Evolutionary conservation across 2,888 invertebrate genomes (phyloP).

Genomic region (Julus scanicus): DNA sequence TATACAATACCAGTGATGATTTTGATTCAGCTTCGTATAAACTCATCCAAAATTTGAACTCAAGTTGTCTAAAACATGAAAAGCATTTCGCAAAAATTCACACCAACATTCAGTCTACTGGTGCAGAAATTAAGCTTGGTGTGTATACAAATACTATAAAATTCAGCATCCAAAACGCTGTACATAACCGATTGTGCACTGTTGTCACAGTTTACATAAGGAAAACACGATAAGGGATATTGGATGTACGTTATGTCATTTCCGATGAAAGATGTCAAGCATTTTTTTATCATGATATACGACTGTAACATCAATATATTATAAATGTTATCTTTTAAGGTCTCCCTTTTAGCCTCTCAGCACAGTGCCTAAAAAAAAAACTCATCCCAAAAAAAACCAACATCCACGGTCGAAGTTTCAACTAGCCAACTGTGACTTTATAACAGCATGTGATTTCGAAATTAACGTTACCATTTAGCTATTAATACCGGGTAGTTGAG

Average conservation of each 20-base stretch:
- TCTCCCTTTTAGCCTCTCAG: not conserved
- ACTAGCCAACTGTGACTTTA: not conserved
- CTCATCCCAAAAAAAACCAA: too few species aligned
- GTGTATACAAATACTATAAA: too few species aligned
- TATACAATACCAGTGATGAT: too few species aligned
- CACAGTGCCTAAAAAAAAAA: not conserved
- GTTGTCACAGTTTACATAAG: not conserved
- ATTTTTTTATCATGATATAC: not conserved
- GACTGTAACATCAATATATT: not conserved
- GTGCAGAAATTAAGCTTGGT: too few species aligned
- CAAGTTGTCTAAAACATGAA: too few species aligned
- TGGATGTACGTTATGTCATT: not conserved
- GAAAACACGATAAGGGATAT: not conserved
- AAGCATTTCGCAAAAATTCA: too few species aligned
- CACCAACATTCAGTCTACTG: too few species aligned
- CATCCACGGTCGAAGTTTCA: not conserved
- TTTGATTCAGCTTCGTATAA: too few species aligned
- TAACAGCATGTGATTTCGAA: too few species aligned
- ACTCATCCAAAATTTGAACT: too few species aligned
- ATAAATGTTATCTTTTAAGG: not conserved
- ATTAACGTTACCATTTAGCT: not conserved
- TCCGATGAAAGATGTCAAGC: not conserved
- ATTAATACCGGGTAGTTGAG: not conserved
- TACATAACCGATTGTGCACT: not conserved
- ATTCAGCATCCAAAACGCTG: too few species aligned